phyloP scores from a whole-genome alignment of 2,113 vertebrate genomes.

The Anarhynchus alexandrinus region DNA sequence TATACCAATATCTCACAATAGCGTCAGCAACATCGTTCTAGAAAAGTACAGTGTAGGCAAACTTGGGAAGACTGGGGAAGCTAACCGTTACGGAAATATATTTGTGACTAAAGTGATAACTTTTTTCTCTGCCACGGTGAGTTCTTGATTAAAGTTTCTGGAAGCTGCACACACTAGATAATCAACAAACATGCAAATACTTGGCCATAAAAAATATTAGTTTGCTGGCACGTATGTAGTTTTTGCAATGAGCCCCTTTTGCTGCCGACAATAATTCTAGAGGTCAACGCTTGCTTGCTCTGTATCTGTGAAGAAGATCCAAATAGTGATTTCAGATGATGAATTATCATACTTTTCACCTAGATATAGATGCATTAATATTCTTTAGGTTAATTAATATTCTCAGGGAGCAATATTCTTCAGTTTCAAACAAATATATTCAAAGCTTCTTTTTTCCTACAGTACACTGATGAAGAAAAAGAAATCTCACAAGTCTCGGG shows the following conservation, averaged over 20 bases:
- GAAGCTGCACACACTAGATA: not conserved
- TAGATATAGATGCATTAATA: not conserved
- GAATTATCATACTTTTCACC: not conserved
- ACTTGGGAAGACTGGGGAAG: not conserved
- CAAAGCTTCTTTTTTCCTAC: not conserved
- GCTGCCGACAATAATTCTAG: not conserved
- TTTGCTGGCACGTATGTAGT: not conserved
- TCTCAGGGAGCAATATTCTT: not conserved
- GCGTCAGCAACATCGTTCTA: not conserved
- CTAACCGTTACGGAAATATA: fast-evolving
- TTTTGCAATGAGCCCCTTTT: not conserved
- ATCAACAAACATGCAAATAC: not conserved
- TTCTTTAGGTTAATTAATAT: not conserved
- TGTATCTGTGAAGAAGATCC: not conserved
- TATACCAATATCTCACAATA: not conserved
- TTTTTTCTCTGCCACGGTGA: not conserved
- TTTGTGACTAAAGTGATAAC: not conserved
- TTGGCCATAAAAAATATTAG: not conserved
- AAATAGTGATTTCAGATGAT: not conserved
- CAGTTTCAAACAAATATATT: not conserved
- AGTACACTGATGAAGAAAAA: not conserved
- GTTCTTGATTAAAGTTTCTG: not conserved
- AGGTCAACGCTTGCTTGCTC: not conserved
- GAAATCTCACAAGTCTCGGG: not conserved
- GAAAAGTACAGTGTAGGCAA: not conserved